Conservation (phyloP, 2,113 vertebrate species). For the Melospiza melodia region DNA sequence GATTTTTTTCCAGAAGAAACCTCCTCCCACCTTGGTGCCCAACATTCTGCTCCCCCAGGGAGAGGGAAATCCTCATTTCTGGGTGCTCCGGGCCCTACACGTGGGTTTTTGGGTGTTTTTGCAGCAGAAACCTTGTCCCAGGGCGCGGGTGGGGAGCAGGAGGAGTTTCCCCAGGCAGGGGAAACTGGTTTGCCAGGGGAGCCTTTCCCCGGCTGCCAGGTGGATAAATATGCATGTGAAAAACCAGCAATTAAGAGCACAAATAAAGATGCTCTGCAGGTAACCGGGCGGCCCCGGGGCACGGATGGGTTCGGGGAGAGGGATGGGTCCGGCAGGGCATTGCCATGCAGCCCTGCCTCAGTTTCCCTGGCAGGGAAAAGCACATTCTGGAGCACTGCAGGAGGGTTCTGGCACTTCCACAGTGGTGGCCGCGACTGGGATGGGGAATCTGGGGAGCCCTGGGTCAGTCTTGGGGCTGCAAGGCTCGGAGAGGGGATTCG, state of each 20-base stretch:
- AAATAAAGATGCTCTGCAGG: background rate
- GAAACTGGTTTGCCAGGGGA: constrained; percentile 12
- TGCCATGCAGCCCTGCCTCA: background rate
- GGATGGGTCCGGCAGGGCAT: background rate
- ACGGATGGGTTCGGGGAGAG: background rate
- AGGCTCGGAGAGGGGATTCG: rapidly evolving
- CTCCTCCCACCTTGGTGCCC: rapidly evolving
- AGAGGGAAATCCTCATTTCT: background rate
- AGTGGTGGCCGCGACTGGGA: rapidly evolving
- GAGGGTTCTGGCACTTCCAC: background rate
- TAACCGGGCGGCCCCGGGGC: background rate
- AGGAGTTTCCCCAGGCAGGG: background rate
- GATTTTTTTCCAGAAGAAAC: no score
- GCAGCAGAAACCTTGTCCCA: background rate
- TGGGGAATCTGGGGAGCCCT: background rate
- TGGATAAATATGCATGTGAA: background rate
- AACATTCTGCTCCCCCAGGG: rapidly evolving
- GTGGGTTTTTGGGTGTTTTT: no score
- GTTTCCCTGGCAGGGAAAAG: background rate
- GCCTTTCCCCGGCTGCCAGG: background rate
- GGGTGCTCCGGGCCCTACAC: no score
- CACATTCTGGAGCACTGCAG: background rate
- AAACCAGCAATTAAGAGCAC: constrained; percentile 1
- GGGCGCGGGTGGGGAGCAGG: background rate
- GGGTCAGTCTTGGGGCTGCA: background rate